These are phyloP conservation scores for Tetramorium parvispinum DNA, from an alignment of 1,140 invertebrate genomes.

Conservation along the genomic window DNA sequence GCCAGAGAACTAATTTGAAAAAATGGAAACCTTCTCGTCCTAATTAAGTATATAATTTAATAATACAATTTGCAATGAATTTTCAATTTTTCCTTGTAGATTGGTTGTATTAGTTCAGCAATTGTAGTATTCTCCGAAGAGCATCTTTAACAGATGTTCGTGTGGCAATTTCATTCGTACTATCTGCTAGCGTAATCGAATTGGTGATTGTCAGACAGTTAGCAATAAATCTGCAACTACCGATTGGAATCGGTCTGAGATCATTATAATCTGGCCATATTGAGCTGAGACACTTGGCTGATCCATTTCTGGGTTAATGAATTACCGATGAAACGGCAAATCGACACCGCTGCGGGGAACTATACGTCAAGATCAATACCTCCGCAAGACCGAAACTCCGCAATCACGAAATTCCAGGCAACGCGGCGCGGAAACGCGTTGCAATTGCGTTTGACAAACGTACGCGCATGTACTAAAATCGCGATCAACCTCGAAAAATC, in stretches of 20 bases:
- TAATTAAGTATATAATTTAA: conserved; percentile 9
- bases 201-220: not conserved
- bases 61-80: conserved; percentile 3
- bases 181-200: not conserved
- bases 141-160: not conserved
- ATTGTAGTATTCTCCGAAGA: not conserved
- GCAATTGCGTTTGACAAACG: conserved; percentile 11
- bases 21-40: not conserved
- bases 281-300: conserved; percentile 15
- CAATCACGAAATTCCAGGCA: conserved; percentile 33
- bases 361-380: conserved; percentile 36
- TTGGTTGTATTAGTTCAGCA: not conserved
- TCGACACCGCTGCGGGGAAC: conserved; percentile 52
- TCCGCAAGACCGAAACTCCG: conserved; percentile 9
- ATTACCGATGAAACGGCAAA: conserved; percentile 66
- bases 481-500: conserved; percentile 19
- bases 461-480: not conserved
- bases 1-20: not conserved
- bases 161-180: not conserved
- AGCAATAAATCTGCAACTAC: not conserved
- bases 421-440: not conserved
- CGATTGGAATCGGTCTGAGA: conserved; percentile 12
- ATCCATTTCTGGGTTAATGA: conserved; percentile 61
- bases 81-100: not conserved
- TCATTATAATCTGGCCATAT: conserved; percentile 33